Evolutionary conservation across 2,113 vertebrate genomes (phyloP).

Genomic region (Aphyosemion australe): DNA sequence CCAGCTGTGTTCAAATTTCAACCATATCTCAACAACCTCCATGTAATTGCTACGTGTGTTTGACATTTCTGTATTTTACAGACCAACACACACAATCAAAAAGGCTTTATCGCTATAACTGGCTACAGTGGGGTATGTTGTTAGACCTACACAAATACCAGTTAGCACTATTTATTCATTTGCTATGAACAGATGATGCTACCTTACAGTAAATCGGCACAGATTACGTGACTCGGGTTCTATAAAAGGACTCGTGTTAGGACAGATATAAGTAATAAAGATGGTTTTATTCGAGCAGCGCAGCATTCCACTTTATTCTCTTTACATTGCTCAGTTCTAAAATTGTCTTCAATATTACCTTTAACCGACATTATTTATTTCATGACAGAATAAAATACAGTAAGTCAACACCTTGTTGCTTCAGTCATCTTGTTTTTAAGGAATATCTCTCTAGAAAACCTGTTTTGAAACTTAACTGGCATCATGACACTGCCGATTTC

Average conservation of each 20-base stretch:
- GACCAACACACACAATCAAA: slow-evolving; percentile 73
- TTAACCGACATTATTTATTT: no score
- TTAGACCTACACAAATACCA: slow-evolving; percentile 61
- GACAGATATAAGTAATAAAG: slow-evolving; percentile 40
- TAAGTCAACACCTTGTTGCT: no score
- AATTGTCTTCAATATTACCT: no score
- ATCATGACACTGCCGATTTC: no score
- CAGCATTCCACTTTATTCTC: no score
- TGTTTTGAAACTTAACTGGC: no score
- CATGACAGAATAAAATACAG: no score
- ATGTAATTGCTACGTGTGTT: slow-evolving; percentile 69
- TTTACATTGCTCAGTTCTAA: no score
- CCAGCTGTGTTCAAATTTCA: slow-evolving; percentile 68
- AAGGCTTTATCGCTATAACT: slow-evolving; percentile 65
- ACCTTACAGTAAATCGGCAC: slow-evolving; percentile 29
- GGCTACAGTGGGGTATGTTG: slow-evolving; percentile 54
- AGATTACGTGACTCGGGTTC: slow-evolving; percentile 39
- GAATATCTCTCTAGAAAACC: no score
- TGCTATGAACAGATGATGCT: slow-evolving; percentile 57
- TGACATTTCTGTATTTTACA: slow-evolving; percentile 61
- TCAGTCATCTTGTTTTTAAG: no score
- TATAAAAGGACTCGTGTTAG: slow-evolving; percentile 38
- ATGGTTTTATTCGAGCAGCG: not conserved
- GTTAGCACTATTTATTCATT: slow-evolving; percentile 53
- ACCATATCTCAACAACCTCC: slow-evolving; percentile 68